Evolutionary conservation across 2,113 vertebrate species (phyloP), one percentile per base, ranked within the genome.

Genomic region (Cinclus mexicanus): DNA sequence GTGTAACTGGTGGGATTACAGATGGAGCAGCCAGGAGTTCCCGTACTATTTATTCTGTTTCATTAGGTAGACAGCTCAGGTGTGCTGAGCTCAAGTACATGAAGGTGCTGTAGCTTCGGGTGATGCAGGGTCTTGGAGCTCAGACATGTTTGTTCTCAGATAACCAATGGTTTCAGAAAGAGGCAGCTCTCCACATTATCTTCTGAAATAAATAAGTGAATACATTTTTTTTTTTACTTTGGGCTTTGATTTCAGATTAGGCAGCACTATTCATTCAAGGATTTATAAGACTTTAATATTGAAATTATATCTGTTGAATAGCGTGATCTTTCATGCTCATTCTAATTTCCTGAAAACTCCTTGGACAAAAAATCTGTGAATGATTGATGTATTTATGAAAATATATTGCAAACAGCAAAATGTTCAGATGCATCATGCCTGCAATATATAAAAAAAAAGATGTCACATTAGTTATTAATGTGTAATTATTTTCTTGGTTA

Each of bases 311-410:
- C 29, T 69, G 44, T 91, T 81, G 52, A 95, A 81, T 85, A 90
- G 55, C 24, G 8, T 56, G 84, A 70, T 87, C 61, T 95, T 82
- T 87, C 57, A 55, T 69, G 46, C 60, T 89, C 79, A 63, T 55
- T 90, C 41, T 69, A 91, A 94, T 97, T 96, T 96, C 83, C 92
- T 97, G 68, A 89, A 85, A 95, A 64, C 21, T 50, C 81, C 63
- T 96, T 83, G 87, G 67, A 68, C 41, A 94, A 92, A 37, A 94
- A 67, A 84, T 72, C n/a, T 90, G 70, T 75, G 63, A 12, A n/a
- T 96, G 61, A 87, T 31, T 81, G 60, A 70, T 79, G 46, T 42
- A 78, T 81, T 95, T 94, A 82, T 63, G 35, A 85, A 81, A 81
- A 53, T 44, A 24, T 25, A 60, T 42, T 37, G 79, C 59, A 75